These are phyloP conservation scores for Microtus richardsoni DNA, from an alignment of 2,113 vertebrate species.

Conservation along the genomic window DNA sequence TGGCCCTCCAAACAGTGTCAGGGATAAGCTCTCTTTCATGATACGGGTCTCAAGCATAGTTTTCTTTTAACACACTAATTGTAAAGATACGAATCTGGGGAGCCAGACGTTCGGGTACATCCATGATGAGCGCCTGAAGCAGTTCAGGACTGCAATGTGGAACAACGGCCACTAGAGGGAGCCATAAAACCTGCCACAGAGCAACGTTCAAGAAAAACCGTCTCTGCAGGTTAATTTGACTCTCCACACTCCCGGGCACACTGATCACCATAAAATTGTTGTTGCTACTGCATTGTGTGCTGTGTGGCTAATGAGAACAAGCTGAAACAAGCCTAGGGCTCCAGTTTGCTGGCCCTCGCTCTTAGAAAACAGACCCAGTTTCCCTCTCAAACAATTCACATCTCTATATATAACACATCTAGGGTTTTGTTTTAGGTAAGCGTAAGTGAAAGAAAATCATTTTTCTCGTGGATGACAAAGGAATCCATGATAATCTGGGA, in stretches of 20 bases:
- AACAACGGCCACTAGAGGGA: slow-evolving; percentile 81
- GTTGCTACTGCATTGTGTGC: neutral
- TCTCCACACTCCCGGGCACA: neutral
- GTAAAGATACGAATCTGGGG: neutral
- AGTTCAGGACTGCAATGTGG: slow-evolving; percentile 4
- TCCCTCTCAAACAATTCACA: neutral
- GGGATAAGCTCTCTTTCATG: neutral
- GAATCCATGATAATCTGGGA: slow-evolving; percentile 1
- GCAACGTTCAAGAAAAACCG: neutral
- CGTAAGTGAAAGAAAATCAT: neutral
- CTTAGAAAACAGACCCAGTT: neutral
- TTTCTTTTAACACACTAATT: neutral
- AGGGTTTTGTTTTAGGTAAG: neutral
- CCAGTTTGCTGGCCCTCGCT: neutral
- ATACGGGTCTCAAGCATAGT: neutral
- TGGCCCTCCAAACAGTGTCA: neutral
- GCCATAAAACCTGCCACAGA: slow-evolving; percentile 74
- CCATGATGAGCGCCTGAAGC: neutral
- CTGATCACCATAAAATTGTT: too few relatives aligned
- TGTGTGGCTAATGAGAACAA: neutral
- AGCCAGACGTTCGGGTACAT: neutral
- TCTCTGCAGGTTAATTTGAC: rapidly evolving
- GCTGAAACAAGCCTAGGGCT: neutral
- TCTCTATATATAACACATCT: neutral
- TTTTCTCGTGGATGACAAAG: neutral